These are phyloP conservation scores for Notothenia coriiceps DNA, from an alignment of 2,113 vertebrate species.

Conservation along the genomic window DNA sequence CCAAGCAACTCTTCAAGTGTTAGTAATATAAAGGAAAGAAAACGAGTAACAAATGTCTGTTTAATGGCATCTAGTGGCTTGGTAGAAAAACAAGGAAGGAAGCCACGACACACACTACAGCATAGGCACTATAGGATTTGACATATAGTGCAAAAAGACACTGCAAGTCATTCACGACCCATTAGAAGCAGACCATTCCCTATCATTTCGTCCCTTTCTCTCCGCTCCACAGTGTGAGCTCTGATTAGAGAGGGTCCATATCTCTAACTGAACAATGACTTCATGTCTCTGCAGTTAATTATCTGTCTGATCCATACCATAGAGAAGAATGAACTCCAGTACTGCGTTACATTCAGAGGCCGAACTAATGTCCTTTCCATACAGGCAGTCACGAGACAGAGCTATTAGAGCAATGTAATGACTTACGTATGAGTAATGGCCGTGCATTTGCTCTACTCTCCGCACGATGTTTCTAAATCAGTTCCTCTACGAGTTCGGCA, in stretches of 20 bases:
- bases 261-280: slow-evolving; percentile 76
- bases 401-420: slow-evolving; percentile 76
- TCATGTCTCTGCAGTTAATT: slow-evolving; percentile 75
- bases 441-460: slow-evolving; percentile 43
- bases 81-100: too few relatives aligned
- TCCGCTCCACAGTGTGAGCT: slow-evolving; percentile 46
- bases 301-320: slow-evolving; percentile 77
- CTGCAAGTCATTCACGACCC: slow-evolving; percentile 22
- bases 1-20: too few relatives aligned
- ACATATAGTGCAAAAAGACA: slow-evolving; percentile 4
- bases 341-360: slow-evolving; percentile 60
- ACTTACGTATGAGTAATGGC: slow-evolving; percentile 78
- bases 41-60: too few relatives aligned
- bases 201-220: slow-evolving; percentile 38
- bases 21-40: too few relatives aligned
- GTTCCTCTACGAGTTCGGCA: slow-evolving; percentile 26
- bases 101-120: too few relatives aligned
- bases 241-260: slow-evolving; percentile 53
- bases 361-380: slow-evolving; percentile 71
- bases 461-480: slow-evolving; percentile 48
- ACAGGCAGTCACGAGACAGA: slow-evolving; percentile 60
- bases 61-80: too few relatives aligned
- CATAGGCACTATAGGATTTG: not conserved
- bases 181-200: slow-evolving; percentile 19
- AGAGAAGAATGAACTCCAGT: slow-evolving; percentile 65